These are phyloP conservation scores for Charadrius vociferus DNA, from an alignment of 2,113 vertebrate genomes.

Conservation along the genomic window DNA sequence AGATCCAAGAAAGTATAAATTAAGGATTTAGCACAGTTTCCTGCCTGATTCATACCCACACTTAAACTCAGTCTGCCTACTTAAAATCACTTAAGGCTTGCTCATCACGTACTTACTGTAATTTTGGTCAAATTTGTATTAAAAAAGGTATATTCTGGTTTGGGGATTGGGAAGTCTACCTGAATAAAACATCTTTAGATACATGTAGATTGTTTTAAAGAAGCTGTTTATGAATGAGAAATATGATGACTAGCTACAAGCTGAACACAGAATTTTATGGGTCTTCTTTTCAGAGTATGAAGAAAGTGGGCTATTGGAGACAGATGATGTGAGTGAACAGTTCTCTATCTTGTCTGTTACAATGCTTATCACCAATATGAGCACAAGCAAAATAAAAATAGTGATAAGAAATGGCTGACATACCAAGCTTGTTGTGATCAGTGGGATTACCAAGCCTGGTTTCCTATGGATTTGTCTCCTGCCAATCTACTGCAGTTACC, in stretches of 20 bases:
- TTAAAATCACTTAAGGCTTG: neutral
- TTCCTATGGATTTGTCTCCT: neutral
- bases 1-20: neutral
- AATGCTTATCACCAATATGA: neutral
- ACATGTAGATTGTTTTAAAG: neutral
- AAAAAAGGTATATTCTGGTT: neutral
- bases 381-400: neutral
- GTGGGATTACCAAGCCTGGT: neutral
- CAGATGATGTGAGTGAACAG: constrained; percentile 89
- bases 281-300: constrained; percentile 89
- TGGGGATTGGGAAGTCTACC: neutral
- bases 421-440: neutral
- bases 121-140: neutral
- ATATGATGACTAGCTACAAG: neutral
- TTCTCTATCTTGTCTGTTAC: constrained; percentile 22
- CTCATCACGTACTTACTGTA: neutral
- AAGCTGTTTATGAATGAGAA: neutral
- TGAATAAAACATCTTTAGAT: neutral
- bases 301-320: constrained; percentile 96
- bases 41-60: neutral
- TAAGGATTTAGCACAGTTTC: neutral
- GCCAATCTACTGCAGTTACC: neutral
- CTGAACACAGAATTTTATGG: constrained; percentile 45
- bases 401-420: neutral
- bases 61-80: neutral